Conservation (phyloP, 1,140 invertebrate genomes). For the Atopsyche davidsoni region DNA sequence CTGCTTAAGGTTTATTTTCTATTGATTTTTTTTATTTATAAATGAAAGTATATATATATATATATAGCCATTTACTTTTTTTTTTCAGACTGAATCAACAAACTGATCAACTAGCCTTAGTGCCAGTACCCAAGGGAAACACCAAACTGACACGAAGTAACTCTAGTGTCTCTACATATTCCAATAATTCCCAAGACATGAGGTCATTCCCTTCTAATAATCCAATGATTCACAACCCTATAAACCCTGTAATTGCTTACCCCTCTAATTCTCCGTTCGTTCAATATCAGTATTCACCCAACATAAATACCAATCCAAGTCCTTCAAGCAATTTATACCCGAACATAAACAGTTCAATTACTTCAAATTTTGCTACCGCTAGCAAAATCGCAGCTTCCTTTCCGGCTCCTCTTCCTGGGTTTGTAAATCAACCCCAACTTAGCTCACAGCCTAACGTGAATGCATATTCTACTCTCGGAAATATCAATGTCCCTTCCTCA, state of each 20-base stretch:
- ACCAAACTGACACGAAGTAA: constrained; percentile 20
- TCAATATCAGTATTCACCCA: constrained; percentile 16
- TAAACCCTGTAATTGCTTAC: constrained; percentile 25
- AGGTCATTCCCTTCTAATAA: constrained; percentile 17
- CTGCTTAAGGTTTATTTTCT: no score
- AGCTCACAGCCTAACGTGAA: background rate
- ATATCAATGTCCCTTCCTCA: no score
- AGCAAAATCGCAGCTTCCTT: background rate
- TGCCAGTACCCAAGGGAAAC: constrained; percentile 8
- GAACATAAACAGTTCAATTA: background rate
- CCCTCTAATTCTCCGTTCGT: constrained; percentile 17
- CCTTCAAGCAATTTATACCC: constrained; percentile 14
- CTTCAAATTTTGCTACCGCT: constrained; percentile 4
- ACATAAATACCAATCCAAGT: constrained; percentile 3
- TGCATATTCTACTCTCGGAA: no score
- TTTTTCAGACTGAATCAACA: constrained; percentile 41
- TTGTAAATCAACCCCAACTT: constrained; percentile 8
- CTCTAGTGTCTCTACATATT: constrained; percentile 16
- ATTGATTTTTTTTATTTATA: no score
- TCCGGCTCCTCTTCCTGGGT: constrained; percentile 1
- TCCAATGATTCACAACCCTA: constrained; percentile 7
- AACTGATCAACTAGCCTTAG: constrained; percentile 32
- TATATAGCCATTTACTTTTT: no score
- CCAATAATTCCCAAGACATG: constrained; percentile 17
- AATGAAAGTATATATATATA: constrained; percentile 1